Conservation (phyloP, 2,113 vertebrate species). For the Ceyx cyanopectus region DNA sequence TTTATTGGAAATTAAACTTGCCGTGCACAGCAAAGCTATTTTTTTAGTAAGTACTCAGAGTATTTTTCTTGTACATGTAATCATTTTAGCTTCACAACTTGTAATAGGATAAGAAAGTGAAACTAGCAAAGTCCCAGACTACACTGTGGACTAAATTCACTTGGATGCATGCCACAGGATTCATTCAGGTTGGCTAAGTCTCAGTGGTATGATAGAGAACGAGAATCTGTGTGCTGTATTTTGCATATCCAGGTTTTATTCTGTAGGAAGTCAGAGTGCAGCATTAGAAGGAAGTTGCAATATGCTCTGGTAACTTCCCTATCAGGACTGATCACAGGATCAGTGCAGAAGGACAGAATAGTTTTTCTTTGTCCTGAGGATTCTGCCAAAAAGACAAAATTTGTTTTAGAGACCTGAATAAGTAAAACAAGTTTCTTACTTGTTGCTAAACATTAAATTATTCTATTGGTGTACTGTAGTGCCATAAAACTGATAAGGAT, state of each 20-base stretch:
- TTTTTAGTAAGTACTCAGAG: background rate
- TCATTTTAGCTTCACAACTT: background rate
- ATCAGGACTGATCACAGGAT: background rate
- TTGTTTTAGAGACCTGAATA: background rate
- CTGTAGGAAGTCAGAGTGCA: background rate
- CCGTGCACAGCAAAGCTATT: background rate
- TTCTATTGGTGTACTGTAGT: background rate
- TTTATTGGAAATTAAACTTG: conserved; percentile 6
- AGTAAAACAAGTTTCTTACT: background rate
- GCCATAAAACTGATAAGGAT: background rate
- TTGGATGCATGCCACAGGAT: accelerated
- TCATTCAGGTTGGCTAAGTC: background rate
- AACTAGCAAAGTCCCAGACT: background rate
- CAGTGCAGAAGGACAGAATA: background rate
- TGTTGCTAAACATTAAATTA: background rate
- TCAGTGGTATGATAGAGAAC: background rate
- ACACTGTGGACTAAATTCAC: background rate
- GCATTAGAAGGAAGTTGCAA: background rate
- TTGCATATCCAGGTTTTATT: conserved; percentile 1
- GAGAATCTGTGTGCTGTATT: background rate
- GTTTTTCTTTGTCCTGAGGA: background rate
- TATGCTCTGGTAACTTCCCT: background rate
- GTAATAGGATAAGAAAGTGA: background rate
- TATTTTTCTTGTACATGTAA: background rate
- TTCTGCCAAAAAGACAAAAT: background rate